Evolutionary conservation across 2,797 vertebrate genomes (phyloP), one percentile per base, ranked within the genome.

Genomic region (Melanotaenia maccullochi): DNA sequence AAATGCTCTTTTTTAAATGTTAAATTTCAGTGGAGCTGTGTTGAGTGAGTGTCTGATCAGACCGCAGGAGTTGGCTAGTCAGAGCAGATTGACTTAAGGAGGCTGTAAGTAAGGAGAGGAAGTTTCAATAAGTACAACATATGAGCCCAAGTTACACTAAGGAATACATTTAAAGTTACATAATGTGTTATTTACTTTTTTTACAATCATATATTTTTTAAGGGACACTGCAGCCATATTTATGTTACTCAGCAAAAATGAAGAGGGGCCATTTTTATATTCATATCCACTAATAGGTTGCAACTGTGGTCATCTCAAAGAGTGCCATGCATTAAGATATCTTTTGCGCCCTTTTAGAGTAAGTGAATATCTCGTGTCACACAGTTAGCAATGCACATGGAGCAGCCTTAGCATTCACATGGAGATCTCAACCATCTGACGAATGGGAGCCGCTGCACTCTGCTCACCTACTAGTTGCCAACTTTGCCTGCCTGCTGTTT

Each of bases 401-500:
- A 47, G 49, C 49, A 24, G 49, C 11, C 1, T 22, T 13, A 52
- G 22, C 49, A 52, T 52, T 52, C 49, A 52, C 22, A 24, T 52
- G 22, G 51, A 52, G 11, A 52, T 24, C 22, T 52, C 51, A 25
- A 25, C 42, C 56, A 68, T 33, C 44, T 60, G 66, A 51, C 22
- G 24, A 60, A 60, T 38, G 32, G 47, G 47, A 68, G 56, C 65
- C 14, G 24, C 51, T 52, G 24, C 49, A 24, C 51, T 25, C 51
- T 52, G 51, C 24, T 52, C 51, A 52, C 51, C 22, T 9, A 12
- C 40, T 16, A n/a, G 44, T 16, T 11, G 18, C 58, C 60, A 25
- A 59, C 28, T 52, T 32, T 18, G 49, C 55, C 59, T 28, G 22
- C 24, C 47, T 60, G 67, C 67, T 69, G 67, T 40, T 36, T 44